These are phyloP conservation scores for Podarcis raffonei DNA, from an alignment of 2,113 vertebrate species.

Conservation along the genomic window DNA sequence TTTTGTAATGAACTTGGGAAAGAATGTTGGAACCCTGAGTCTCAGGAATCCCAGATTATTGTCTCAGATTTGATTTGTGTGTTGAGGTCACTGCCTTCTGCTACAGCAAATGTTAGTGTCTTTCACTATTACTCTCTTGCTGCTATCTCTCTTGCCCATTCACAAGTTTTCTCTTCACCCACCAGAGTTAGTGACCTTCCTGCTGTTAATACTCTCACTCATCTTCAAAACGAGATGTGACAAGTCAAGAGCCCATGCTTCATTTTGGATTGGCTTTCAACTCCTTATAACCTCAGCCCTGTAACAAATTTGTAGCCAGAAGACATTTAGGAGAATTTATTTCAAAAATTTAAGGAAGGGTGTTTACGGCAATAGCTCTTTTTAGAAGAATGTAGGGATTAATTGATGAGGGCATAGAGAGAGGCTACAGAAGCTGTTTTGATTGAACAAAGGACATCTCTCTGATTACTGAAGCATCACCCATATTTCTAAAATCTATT, in stretches of 20 bases:
- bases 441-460: neutral
- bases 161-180: neutral
- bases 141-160: neutral
- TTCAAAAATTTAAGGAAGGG: neutral
- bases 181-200: neutral
- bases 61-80: neutral
- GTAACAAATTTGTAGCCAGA: neutral
- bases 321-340: neutral
- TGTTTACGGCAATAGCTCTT: neutral
- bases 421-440: neutral
- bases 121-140: neutral
- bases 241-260: neutral
- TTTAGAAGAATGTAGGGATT: neutral
- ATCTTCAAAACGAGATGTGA: neutral
- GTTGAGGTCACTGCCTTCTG: neutral
- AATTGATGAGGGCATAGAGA: neutral
- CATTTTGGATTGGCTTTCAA: neutral
- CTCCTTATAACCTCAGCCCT: neutral
- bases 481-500: neutral
- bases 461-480: neutral
- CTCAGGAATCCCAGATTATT: neutral
- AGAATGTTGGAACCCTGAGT: neutral
- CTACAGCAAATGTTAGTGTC: neutral
- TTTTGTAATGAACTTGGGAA: neutral
- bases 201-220: neutral